phyloP scores from a whole-genome alignment of 1,140 invertebrate species.

The Caenorhabditis tropicalis region DNA sequence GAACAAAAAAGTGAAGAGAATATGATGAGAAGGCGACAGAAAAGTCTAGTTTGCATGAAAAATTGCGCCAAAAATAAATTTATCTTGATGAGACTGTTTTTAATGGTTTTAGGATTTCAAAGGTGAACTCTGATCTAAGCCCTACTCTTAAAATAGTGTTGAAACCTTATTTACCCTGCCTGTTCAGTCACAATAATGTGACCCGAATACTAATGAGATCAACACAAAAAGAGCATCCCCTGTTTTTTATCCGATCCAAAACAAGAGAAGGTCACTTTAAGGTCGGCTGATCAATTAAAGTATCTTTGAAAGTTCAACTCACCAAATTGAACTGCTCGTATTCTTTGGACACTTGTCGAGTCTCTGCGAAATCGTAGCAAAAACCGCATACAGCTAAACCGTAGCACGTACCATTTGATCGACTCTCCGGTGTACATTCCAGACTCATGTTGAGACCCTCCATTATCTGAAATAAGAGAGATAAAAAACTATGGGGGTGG shows the following conservation, averaged over 20 bases:
- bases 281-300: not conserved
- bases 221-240: not conserved
- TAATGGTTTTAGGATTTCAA: too few species aligned
- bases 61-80: too few species aligned
- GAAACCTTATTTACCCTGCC: not conserved
- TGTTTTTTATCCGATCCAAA: not conserved
- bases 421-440: constrained; percentile 8
- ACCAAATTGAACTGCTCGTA: constrained; percentile 58
- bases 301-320: not conserved
- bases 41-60: too few species aligned
- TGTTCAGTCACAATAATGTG: not conserved
- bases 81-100: too few species aligned
- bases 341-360: constrained; percentile 19
- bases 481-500: too few species aligned
- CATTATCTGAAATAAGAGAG: not conserved
- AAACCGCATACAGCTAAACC: constrained; percentile 56
- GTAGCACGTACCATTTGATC: constrained; percentile 51
- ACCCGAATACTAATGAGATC: not conserved
- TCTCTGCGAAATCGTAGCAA: constrained; percentile 57
- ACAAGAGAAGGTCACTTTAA: not conserved
- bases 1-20: not conserved
- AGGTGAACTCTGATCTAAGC: too few species aligned
- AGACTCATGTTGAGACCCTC: constrained; percentile 8
- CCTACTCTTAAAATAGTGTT: too few species aligned
- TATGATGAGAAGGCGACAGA: not conserved